Evolutionary conservation across 2,888 invertebrate genomes (phyloP).

Genomic region (Drosophila tanythrix): DNA sequence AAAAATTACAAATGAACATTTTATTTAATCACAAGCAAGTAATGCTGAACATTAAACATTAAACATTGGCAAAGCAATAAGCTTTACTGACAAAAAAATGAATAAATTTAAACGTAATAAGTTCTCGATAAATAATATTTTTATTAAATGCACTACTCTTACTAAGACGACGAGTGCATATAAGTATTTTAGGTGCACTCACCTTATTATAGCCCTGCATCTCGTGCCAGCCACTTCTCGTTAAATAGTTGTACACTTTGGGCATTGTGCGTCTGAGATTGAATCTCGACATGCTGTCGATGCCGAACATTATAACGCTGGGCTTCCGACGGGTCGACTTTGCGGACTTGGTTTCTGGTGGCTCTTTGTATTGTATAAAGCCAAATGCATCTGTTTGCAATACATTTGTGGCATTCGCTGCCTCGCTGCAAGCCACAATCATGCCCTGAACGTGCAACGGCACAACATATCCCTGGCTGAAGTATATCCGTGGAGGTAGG

Average conservation of each 20-base stretch:
- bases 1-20: not conserved
- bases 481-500: slow-evolving; percentile 45
- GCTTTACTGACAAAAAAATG: not conserved
- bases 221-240: slow-evolving; percentile 88
- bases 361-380: slow-evolving; percentile 44
- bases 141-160: not conserved
- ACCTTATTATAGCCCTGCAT: slow-evolving; percentile 90
- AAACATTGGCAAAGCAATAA: too few relatives aligned
- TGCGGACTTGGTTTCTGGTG: not conserved
- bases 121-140: not conserved
- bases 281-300: slow-evolving; percentile 93
- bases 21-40: not conserved
- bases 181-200: not conserved
- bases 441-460: slow-evolving; percentile 63
- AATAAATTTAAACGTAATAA: not conserved
- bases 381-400: slow-evolving; percentile 57
- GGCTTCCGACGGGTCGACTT: slow-evolving; percentile 49
- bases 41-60: too few relatives aligned
- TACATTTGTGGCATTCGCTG: slow-evolving; percentile 49
- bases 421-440: slow-evolving; percentile 50
- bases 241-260: slow-evolving; percentile 88
- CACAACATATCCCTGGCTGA: slow-evolving; percentile 56
- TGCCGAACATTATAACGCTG: slow-evolving; percentile 88
- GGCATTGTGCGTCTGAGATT: slow-evolving; percentile 91
- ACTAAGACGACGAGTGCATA: not conserved